These are phyloP conservation scores for Boloria selene DNA, from an alignment of 2,888 invertebrate genomes.

Conservation along the genomic window DNA sequence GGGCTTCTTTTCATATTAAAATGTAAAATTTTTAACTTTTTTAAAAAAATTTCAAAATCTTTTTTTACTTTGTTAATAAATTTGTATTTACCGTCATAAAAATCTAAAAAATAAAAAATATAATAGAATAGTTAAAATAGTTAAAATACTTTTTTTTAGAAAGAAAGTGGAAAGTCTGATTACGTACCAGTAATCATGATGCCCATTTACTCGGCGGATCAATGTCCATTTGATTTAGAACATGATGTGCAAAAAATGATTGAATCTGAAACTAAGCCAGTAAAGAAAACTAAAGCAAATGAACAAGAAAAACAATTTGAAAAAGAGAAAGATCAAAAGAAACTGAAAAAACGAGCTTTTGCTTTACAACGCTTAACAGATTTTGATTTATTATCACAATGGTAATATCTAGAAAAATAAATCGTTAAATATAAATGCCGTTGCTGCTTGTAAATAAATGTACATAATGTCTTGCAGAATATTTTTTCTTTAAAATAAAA, in stretches of 20 bases:
- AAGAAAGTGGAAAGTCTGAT: constrained; percentile 50
- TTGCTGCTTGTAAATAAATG: too few species aligned
- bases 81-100: too few species aligned
- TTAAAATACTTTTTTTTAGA: constrained; percentile 51
- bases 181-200: constrained; percentile 74
- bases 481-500: too few species aligned
- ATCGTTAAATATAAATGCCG: too few species aligned
- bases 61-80: too few species aligned
- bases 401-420: constrained; percentile 47
- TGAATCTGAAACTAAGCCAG: constrained; percentile 49
- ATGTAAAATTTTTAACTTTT: too few species aligned
- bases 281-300: constrained; percentile 46
- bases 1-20: too few species aligned
- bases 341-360: constrained; percentile 61
- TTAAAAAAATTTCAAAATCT: too few species aligned
- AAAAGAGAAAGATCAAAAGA: constrained; percentile 57
- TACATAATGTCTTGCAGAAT: too few species aligned
- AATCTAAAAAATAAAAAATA: too few species aligned
- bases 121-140: too few species aligned
- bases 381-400: constrained; percentile 71
- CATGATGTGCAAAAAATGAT: constrained; percentile 62
- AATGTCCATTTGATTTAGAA: constrained; percentile 71
- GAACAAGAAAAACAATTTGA: constrained; percentile 44
- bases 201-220: constrained; percentile 66
- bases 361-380: constrained; percentile 67